phyloP scores from a whole-genome alignment of 2,888 invertebrate species.

The Cantharis lateralis region DNA sequence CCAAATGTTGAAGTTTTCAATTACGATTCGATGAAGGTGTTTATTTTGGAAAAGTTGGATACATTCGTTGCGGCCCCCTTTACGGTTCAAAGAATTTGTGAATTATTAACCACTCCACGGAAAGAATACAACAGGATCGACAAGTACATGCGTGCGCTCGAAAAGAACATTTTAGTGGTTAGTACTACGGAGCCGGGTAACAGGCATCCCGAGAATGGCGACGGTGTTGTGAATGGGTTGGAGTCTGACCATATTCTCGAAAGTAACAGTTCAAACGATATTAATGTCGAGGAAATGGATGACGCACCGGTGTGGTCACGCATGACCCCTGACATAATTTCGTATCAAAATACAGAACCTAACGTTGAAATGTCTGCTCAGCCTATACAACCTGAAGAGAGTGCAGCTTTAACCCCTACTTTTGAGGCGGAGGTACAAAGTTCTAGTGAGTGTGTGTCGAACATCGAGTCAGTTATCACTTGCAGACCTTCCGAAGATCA shows the following conservation, averaged over 20 bases:
- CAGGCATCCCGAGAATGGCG: constrained; percentile 69
- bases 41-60: constrained; percentile 79
- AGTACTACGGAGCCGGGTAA: constrained; percentile 74
- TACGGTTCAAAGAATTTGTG: constrained; percentile 94
- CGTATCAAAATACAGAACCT: constrained; percentile 48
- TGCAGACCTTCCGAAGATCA: constrained; percentile 36
- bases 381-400: constrained; percentile 32
- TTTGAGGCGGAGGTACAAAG: constrained; percentile 24
- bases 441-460: constrained; percentile 23
- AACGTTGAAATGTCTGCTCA: constrained; percentile 21
- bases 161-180: constrained; percentile 91
- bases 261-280: constrained; percentile 59
- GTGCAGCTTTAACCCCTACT: constrained; percentile 24
- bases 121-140: constrained; percentile 95
- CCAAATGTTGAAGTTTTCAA: constrained; percentile 91
- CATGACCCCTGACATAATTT: constrained; percentile 34
- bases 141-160: constrained; percentile 95
- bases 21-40: constrained; percentile 86
- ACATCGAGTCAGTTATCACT: constrained; percentile 39
- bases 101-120: constrained; percentile 86
- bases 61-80: constrained; percentile 90
- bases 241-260: constrained; percentile 61
- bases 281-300: constrained; percentile 64
- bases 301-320: constrained; percentile 53
- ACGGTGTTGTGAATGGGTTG: constrained; percentile 65